These are phyloP conservation scores for Holotrichia oblita DNA, from an alignment of 1,140 invertebrate genomes.

Conservation along the genomic window DNA sequence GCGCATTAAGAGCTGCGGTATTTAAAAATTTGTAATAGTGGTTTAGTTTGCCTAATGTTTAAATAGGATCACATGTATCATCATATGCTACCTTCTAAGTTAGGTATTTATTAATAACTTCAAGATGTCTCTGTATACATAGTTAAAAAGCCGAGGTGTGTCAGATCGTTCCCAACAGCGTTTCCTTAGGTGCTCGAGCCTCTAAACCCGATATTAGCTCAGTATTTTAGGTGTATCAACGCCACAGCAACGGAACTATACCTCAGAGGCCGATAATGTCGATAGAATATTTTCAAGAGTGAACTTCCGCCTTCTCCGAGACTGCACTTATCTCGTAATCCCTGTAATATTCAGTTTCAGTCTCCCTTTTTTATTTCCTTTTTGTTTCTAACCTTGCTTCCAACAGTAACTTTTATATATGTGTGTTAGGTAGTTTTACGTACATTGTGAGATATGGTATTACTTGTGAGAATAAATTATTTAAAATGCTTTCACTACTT, in stretches of 20 bases:
- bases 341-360: constrained; percentile 16
- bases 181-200: constrained; percentile 34
- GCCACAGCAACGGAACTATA: constrained; percentile 38
- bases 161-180: constrained; percentile 40
- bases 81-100: neutral
- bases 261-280: constrained; percentile 43
- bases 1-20: neutral
- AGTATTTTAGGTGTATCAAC: constrained; percentile 47
- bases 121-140: neutral
- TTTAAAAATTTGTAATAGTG: neutral
- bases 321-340: constrained; percentile 12
- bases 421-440: too few relatives aligned
- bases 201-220: constrained; percentile 42
- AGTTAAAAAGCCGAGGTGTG: constrained; percentile 24
- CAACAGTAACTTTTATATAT: too few relatives aligned
- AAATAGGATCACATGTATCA: neutral
- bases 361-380: neutral
- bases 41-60: neutral
- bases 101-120: neutral
- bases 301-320: neutral
- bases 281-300: constrained; percentile 41
- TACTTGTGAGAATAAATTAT: too few relatives aligned
- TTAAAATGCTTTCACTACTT: too few relatives aligned
- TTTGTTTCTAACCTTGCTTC: neutral
- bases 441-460: too few relatives aligned